These are phyloP conservation scores for Drosophila novamexicana DNA, from an alignment of 1,140 invertebrate genomes.

Conservation along the genomic window DNA sequence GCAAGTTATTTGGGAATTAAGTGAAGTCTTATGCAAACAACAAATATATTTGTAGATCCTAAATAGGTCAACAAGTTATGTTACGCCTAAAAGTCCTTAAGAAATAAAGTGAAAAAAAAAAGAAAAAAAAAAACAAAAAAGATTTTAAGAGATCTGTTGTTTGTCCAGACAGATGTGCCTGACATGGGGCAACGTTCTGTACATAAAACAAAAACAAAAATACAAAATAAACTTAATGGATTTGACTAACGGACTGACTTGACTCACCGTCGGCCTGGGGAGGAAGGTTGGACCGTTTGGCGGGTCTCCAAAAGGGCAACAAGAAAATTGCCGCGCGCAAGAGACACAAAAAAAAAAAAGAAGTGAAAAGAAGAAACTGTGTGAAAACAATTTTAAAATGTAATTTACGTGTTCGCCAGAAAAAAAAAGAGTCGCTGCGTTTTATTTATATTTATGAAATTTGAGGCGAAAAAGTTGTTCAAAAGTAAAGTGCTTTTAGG, in stretches of 20 bases:
- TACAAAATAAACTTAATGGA: conserved; percentile 70
- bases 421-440: conserved; percentile 21
- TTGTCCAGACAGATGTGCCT: conserved; percentile 28
- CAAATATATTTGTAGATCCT: conserved; percentile 39
- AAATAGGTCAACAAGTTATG: conserved; percentile 65
- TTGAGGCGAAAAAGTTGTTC: conserved; percentile 49
- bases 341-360: not conserved
- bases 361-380: conserved; percentile 47
- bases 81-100: conserved; percentile 33
- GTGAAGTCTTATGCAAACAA: conserved; percentile 18
- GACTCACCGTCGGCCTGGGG: conserved; percentile 17
- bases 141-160: conserved; percentile 36
- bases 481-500: conserved; percentile 53
- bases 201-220: conserved; percentile 54
- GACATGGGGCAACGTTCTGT: conserved; percentile 61
- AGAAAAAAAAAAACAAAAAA: conserved; percentile 18
- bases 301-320: conserved; percentile 66
- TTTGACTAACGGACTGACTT: conserved; percentile 66
- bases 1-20: not conserved
- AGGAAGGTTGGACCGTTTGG: conserved; percentile 43
- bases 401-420: conserved; percentile 67
- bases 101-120: conserved; percentile 29
- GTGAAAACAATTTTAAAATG: conserved; percentile 63
- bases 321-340: conserved; percentile 45
- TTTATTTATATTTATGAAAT: conserved; percentile 50